Conservation (phyloP, 2,888 invertebrate genomes). For the Tenthredo notha region DNA sequence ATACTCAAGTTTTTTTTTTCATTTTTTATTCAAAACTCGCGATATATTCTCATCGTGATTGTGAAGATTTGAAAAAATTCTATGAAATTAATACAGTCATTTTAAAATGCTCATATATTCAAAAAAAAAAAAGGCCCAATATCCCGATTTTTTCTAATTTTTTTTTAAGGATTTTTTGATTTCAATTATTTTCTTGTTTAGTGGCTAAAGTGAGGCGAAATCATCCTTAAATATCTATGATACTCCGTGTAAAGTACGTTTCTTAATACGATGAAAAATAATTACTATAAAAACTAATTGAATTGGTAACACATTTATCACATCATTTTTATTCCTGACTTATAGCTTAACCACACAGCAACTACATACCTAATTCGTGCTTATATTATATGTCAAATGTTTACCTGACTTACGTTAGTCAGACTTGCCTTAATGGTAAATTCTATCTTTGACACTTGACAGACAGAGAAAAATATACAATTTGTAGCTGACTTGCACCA, state of each 20-base stretch:
- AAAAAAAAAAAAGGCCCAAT: too few species aligned
- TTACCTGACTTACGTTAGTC: not conserved
- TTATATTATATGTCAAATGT: not conserved
- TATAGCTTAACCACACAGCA: not conserved
- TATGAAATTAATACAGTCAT: too few species aligned
- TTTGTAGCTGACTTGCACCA: not conserved
- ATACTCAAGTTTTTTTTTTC: not conserved
- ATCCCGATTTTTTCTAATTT: too few species aligned
- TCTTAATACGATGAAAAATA: not conserved
- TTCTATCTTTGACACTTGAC: not conserved
- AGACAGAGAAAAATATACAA: not conserved
- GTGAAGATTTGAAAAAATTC: too few species aligned
- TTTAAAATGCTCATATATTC: too few species aligned
- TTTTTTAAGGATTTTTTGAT: too few species aligned
- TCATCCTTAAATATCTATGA: too few species aligned
- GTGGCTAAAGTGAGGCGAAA: too few species aligned
- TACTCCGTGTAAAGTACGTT: not conserved
- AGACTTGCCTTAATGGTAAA: not conserved
- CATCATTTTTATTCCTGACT: not conserved
- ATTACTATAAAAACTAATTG: not conserved
- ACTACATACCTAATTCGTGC: not conserved
- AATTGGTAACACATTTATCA: not conserved
- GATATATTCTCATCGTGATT: too few species aligned
- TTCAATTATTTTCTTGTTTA: too few species aligned
- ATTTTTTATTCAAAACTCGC: too few species aligned